Conservation (phyloP, 2,113 vertebrate species). For the Myiopsitta monachus region DNA sequence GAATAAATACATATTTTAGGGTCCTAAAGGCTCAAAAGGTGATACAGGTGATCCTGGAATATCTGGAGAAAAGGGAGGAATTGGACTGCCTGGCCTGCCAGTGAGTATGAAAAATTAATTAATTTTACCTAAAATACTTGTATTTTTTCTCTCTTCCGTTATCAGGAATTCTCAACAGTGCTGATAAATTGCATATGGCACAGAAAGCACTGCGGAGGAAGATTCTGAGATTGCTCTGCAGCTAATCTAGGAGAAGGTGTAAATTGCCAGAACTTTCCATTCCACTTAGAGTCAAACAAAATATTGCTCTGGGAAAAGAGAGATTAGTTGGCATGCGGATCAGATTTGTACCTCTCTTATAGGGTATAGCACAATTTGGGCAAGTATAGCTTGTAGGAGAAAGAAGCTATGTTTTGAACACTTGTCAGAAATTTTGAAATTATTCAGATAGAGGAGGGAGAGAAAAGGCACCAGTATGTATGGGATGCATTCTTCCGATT, state of each 20-base stretch:
- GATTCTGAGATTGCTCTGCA: not conserved
- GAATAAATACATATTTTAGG: constrained; percentile 73
- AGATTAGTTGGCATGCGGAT: not conserved
- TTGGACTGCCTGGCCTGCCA: constrained; percentile 90
- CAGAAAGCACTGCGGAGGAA: not conserved
- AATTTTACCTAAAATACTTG: not conserved
- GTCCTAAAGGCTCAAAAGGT: constrained; percentile 94
- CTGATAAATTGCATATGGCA: not conserved
- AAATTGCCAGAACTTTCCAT: not conserved
- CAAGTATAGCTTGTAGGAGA: not conserved
- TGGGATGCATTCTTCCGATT: not conserved
- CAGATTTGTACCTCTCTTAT: not conserved
- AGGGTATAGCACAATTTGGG: not conserved
- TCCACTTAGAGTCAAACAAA: not conserved
- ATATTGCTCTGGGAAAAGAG: not conserved
- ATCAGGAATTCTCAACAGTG: not conserved
- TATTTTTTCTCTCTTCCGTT: not conserved
- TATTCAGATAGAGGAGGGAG: not conserved
- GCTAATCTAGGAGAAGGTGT: not conserved
- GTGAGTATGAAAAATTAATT: constrained; percentile 75
- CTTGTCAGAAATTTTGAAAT: not conserved
- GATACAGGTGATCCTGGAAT: constrained; percentile 89
- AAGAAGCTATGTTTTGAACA: not conserved
- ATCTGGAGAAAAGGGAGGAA: constrained; percentile 90
- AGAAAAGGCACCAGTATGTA: not conserved